phyloP scores from a whole-genome alignment of 1,140 invertebrate genomes.

The Sycobia sp. region DNA sequence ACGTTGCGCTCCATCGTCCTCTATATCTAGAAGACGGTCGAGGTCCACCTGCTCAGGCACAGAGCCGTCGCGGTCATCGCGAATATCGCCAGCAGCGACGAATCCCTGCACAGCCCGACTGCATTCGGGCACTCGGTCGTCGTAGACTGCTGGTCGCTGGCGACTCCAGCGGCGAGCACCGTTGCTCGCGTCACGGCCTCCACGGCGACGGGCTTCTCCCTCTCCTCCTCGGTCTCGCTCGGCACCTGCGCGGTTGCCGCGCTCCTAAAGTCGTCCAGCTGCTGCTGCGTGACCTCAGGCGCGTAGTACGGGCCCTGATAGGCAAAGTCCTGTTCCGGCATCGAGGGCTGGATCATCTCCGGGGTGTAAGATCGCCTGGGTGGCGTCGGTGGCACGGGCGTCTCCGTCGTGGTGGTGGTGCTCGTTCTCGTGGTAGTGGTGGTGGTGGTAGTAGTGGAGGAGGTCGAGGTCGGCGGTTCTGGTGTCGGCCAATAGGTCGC shows the following conservation, averaged over 20 bases:
- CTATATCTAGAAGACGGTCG: no score
- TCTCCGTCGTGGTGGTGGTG: not conserved
- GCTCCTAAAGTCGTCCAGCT: slow-evolving; percentile 43
- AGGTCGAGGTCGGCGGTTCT: not conserved
- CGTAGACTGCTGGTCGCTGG: not conserved
- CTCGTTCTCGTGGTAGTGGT: not conserved
- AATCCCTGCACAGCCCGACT: not conserved
- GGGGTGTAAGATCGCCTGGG: not conserved
- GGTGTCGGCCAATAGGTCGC: slow-evolving; percentile 32
- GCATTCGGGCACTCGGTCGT: slow-evolving; percentile 11
- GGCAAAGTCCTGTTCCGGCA: slow-evolving; percentile 7
- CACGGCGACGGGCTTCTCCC: slow-evolving; percentile 22
- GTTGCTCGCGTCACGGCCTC: not conserved
- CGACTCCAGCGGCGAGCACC: not conserved
- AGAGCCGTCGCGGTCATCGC: not conserved
- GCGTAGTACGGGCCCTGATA: slow-evolving; percentile 40
- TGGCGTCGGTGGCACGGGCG: not conserved
- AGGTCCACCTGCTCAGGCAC: not conserved
- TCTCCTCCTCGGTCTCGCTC: not conserved
- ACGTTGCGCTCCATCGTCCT: not conserved
- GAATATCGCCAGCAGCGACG: not conserved
- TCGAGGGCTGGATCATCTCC: slow-evolving; percentile 33
- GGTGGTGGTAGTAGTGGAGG: not conserved
- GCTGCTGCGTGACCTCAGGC: slow-evolving; percentile 35
- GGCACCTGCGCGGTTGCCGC: slow-evolving; percentile 1